phyloP scores from a whole-genome alignment of 2,888 invertebrate species.

The Dione juno region DNA sequence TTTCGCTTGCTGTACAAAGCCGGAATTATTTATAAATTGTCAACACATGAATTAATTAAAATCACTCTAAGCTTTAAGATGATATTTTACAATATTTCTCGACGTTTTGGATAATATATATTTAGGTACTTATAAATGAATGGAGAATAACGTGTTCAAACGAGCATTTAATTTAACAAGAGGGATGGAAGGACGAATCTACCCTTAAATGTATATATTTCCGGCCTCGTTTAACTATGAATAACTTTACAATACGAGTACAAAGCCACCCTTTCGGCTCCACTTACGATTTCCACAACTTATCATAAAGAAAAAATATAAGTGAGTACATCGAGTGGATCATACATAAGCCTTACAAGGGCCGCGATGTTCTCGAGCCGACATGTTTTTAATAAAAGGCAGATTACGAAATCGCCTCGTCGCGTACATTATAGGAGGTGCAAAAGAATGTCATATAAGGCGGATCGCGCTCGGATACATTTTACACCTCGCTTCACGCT shows the following conservation, averaged over 20 bases:
- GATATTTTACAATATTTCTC: not conserved
- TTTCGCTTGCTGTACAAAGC: not conserved
- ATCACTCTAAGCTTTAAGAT: not conserved
- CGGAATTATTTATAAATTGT: conserved; percentile 1
- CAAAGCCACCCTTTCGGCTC: conserved; percentile 37
- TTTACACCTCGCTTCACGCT: conserved; percentile 81
- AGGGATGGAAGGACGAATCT: conserved; percentile 46
- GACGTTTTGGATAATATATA: not conserved
- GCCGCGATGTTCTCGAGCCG: conserved; percentile 53
- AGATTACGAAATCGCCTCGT: conserved; percentile 73
- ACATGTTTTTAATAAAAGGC: conserved; percentile 79
- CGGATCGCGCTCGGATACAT: conserved; percentile 77
- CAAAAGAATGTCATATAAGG: conserved; percentile 80
- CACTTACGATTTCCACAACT: conserved; percentile 38
- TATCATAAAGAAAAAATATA: conserved; percentile 39
- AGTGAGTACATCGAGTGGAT: conserved; percentile 44
- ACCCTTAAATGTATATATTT: conserved; percentile 64
- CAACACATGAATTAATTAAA: not conserved
- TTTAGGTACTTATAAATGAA: not conserved
- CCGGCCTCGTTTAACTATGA: conserved; percentile 46
- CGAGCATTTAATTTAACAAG: conserved; percentile 61
- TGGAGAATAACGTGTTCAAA: conserved; percentile 70
- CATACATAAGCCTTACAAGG: conserved; percentile 35
- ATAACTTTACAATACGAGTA: conserved; percentile 44
- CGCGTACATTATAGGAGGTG: conserved; percentile 71